Evolutionary conservation across 1,140 invertebrate genomes (phyloP), one percentile per base, ranked within the genome.

Genomic region (Marisa cornuarietis): DNA sequence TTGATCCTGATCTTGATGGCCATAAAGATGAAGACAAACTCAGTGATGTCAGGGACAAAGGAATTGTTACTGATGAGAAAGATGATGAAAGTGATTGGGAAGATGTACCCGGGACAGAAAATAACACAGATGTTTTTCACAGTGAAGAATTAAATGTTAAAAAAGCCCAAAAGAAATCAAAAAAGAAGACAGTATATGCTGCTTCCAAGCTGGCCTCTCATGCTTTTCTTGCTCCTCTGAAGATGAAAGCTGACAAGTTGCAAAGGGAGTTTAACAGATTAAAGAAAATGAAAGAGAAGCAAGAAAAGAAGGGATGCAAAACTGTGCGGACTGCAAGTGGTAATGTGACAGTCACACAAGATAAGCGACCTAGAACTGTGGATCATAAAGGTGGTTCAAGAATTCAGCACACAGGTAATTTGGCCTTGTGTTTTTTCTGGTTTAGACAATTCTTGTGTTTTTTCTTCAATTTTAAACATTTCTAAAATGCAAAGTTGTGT

Each of bases 241-340:
- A 63, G 20, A 76, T 80, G 51, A 74, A 79, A 58, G 72, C 71
- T 22, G 79, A 72, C 10, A 65, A 83, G n/a, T 79, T 81, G 52
- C 76, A 79, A 54, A 78, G 72, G 22, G 81, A 82, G 61, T 71
- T 68, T 24, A n/a, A 79, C 16, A 77, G 63, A 72, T 24, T 81
- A 14, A 73, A 81, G 75, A 79, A 81, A 71, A 52, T 76, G 20
- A 78, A 79, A 75, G 79, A 72, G 58, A 83, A 63, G 63, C 78
- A 73, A 24, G 26, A 26, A 71, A 79, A 52, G 61, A 76, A 77
- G 22, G 51, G 24, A 71, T 7, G 42, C 10, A 18, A 51, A 73
- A 78, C 20, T 54, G 71, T 62, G 52, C 24, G 24, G 52, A 79
- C 26, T 71, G 18, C n/a, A 52, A 72, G 31, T 62, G 62, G 65